Conservation (phyloP, 2,797 vertebrate genomes). For the Ceryle rudis region DNA sequence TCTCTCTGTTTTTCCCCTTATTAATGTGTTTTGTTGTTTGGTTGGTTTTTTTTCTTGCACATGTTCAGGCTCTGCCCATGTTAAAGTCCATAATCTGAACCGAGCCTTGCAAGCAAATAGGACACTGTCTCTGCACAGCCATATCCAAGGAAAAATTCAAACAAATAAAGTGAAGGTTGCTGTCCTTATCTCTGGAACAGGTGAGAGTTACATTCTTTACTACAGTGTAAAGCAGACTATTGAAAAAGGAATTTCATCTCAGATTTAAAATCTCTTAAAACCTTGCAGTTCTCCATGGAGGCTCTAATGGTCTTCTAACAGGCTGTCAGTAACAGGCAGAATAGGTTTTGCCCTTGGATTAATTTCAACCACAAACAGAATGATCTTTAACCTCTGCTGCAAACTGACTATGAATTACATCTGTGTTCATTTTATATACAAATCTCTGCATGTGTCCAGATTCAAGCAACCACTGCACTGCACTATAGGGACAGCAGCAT, state of each 20-base stretch:
- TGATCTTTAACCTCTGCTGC: neutral
- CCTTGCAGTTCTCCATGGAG: neutral
- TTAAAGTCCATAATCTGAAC: constrained; percentile 77
- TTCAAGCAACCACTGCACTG: neutral
- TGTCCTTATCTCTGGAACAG: constrained; percentile 96
- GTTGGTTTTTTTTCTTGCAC: neutral
- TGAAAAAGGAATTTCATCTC: neutral
- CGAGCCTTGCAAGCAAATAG: constrained; percentile 65
- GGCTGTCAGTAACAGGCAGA: neutral
- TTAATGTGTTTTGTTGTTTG: neutral
- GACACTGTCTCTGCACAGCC: neutral
- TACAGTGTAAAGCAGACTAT: neutral
- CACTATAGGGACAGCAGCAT: neutral
- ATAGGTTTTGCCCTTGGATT: neutral
- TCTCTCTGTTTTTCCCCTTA: neutral
- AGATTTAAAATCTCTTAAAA: neutral
- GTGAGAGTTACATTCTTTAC: constrained; percentile 71
- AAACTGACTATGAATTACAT: neutral
- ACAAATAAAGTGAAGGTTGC: constrained; percentile 82
- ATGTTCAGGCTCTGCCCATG: constrained; percentile 68
- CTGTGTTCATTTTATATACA: neutral
- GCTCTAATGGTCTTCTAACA: neutral
- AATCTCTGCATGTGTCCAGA: neutral
- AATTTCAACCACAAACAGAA: neutral
- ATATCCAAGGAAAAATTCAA: constrained; percentile 68